Base-by-base conservation (phyloP, 2,113 vertebrate species). In the Condylura cristata region DNA sequence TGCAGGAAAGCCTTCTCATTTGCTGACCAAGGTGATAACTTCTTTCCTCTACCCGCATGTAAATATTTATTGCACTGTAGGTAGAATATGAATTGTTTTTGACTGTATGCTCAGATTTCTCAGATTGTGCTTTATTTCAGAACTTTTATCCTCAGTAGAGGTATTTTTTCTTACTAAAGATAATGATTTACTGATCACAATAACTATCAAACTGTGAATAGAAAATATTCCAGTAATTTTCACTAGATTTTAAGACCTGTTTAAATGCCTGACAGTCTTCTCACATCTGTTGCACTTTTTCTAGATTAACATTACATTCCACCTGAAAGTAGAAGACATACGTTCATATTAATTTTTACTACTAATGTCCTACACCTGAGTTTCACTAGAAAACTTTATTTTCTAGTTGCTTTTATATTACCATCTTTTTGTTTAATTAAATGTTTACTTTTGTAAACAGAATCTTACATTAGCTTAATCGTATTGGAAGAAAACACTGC, bases 1-100 rank as follows among this genome's bases (percentile, higher is more conserved):
- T 99, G 99, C 99, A 98, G 99, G 99, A 98, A 99, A 99, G 97
- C 99, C 99, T 98, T 99, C 99, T 99, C 99, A 99, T 98, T 99
- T 99, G 99, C 99, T 99, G 99, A 99, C 99, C 98, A 99, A 99
- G 99, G 99, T 99, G 99, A 99, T 96, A 96, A 96, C 97, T 97
- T 97, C 97, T 97, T 98, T 97, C 98, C 98, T 98, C 98, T 97
- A 97, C 97, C 96, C 98, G 95, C 98, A 98, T 98, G 98, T 96
- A 97, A 97, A 96, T 97, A 14, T 98, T 97, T 95, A 32, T 96
- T 97, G 97, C 95, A 80, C 8, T 97, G 60, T 97, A 98, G 98
- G 97, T 97, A 97, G 93, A 97, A 95, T 97, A 80, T 91, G 46
- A 53, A 93, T 94, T 89, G 90, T 65, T 95, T 95, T 89, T 95